These are phyloP conservation scores for Halcyon chelicuti DNA, from an alignment of 2,797 vertebrate genomes.

Conservation along the genomic window DNA sequence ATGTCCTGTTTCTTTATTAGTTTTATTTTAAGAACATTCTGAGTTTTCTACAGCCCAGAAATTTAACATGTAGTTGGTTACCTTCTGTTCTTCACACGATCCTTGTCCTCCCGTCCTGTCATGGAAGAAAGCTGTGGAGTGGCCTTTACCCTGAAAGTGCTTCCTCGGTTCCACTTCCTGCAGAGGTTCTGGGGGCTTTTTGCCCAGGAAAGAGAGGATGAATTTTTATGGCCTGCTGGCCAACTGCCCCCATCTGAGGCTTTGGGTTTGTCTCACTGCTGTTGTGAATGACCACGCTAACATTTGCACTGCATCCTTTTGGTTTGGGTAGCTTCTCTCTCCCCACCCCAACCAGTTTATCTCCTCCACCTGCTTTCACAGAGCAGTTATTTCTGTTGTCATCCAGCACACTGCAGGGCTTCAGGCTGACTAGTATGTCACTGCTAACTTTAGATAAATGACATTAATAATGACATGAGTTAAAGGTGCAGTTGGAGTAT, in stretches of 20 bases:
- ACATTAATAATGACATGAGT: background rate
- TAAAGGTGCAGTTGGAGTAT: background rate
- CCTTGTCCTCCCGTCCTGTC: background rate
- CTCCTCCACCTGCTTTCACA: background rate
- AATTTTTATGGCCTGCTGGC: background rate
- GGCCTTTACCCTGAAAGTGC: background rate
- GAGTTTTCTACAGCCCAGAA: background rate
- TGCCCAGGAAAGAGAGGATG: background rate
- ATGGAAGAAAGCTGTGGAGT: background rate
- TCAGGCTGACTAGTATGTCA: background rate
- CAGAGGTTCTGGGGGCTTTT: background rate
- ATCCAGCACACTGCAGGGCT: background rate
- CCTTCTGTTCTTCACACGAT: background rate
- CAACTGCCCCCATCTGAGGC: background rate
- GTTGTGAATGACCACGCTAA: background rate
- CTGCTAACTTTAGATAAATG: conserved; percentile 21
- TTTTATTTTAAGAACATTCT: background rate
- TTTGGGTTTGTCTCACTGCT: background rate
- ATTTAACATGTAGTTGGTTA: background rate
- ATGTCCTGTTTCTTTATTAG: background rate
- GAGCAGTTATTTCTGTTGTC: background rate
- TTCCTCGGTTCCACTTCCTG: background rate
- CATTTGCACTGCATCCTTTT: background rate
- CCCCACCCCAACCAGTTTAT: background rate
- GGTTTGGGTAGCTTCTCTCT: background rate